Conservation (phyloP, 2,797 vertebrate genomes). For the Pseudopleuronectes americanus region DNA sequence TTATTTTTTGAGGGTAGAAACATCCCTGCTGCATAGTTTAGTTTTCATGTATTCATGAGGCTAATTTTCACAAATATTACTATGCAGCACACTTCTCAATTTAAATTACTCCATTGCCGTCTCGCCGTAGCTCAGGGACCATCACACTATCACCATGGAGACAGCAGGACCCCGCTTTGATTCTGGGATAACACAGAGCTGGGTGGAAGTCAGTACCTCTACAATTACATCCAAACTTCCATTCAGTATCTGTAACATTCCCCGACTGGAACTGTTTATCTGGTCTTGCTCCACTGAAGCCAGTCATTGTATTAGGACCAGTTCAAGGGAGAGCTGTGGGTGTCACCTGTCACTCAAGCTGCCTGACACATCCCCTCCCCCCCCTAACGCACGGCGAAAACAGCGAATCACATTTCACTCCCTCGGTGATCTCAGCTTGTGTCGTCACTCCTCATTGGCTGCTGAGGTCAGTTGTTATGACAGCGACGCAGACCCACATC, state of each 20-base stretch:
- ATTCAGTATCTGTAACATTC: slow-evolving; percentile 67
- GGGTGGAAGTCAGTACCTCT: slow-evolving; percentile 62
- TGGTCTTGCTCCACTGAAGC: slow-evolving; percentile 79
- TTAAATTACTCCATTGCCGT: slow-evolving; percentile 59
- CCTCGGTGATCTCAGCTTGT: slow-evolving; percentile 56
- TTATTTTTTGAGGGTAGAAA: neutral
- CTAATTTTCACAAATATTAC: slow-evolving; percentile 78
- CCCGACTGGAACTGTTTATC: slow-evolving; percentile 77
- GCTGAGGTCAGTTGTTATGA: slow-evolving; percentile 67
- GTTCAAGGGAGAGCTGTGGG: slow-evolving; percentile 66
- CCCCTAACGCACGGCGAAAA: slow-evolving; percentile 37
- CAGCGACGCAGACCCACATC: slow-evolving; percentile 57
- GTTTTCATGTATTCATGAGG: slow-evolving; percentile 66
- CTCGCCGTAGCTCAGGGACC: slow-evolving; percentile 64
- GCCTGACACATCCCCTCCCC: slow-evolving; percentile 53
- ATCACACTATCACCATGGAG: slow-evolving; percentile 77
- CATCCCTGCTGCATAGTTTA: slow-evolving; percentile 33
- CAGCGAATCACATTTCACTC: slow-evolving; percentile 64
- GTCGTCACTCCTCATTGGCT: slow-evolving; percentile 63
- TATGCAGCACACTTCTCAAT: slow-evolving; percentile 73
- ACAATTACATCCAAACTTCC: slow-evolving; percentile 72
- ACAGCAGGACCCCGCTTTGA: slow-evolving; percentile 69
- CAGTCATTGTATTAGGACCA: slow-evolving; percentile 72
- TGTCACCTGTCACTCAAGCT: slow-evolving; percentile 69
- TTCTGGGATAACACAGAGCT: slow-evolving; percentile 59